Evolutionary conservation across 2,113 vertebrate species (phyloP).

Genomic region (Upupa epops): DNA sequence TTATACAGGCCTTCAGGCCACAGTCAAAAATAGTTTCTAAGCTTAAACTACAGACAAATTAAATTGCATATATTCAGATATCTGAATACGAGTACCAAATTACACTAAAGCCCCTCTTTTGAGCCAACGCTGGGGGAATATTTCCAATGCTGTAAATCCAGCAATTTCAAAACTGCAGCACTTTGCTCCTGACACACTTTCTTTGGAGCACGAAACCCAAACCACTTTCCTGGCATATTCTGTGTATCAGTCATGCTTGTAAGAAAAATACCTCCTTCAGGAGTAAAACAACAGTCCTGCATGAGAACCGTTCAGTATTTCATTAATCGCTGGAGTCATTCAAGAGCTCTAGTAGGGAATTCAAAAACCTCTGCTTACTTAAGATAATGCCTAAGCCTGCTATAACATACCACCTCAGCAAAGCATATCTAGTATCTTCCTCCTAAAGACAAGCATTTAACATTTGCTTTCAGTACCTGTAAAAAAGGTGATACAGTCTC

Average conservation of each 20-base stretch:
- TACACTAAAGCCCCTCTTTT: not conserved
- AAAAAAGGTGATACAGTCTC: not conserved
- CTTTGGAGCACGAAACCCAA: not conserved
- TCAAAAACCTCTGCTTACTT: not conserved
- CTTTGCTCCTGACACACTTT: not conserved
- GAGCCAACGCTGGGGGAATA: not conserved
- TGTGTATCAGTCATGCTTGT: not conserved
- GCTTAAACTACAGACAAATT: not conserved
- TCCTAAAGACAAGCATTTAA: not conserved
- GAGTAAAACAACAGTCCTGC: not conserved
- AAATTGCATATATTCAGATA: not conserved
- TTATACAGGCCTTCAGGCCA: not conserved
- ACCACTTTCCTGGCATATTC: not conserved
- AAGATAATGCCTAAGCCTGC: not conserved
- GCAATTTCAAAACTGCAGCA: not conserved
- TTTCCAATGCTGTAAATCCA: not conserved
- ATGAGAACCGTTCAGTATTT: not conserved
- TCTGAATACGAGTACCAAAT: not conserved
- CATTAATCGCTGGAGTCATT: not conserved
- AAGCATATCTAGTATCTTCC: fast-evolving
- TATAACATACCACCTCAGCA: not conserved
- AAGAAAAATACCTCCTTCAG: not conserved
- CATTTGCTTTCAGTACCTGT: not conserved
- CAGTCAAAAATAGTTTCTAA: not conserved
- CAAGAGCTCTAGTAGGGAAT: not conserved